Evolutionary conservation across 2,797 vertebrate genomes (phyloP).

Genomic region (Paratrypauchen microcephalus): DNA sequence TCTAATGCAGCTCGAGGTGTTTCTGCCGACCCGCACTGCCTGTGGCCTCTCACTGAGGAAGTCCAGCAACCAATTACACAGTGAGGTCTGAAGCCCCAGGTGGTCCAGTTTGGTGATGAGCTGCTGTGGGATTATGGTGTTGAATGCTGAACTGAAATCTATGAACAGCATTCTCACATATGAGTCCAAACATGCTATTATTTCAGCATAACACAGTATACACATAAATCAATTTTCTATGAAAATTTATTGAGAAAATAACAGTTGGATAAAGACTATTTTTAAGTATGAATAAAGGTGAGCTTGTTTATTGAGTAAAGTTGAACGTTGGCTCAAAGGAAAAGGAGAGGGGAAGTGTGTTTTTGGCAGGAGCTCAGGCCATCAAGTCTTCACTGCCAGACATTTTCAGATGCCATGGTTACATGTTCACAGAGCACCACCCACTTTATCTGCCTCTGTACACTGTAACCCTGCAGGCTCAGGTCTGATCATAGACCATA

Average conservation of each 20-base stretch:
- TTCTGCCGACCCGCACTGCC: no score
- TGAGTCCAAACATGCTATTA: not conserved
- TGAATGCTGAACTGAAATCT: no score
- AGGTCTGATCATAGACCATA: not conserved
- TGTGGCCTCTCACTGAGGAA: no score
- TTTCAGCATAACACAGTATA: not conserved
- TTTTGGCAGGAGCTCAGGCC: slow-evolving; percentile 58
- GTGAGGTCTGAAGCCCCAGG: no score
- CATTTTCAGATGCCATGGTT: slow-evolving; percentile 77
- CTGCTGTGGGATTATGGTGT: no score
- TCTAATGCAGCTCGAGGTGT: no score
- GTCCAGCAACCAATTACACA: no score
- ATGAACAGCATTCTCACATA: no score
- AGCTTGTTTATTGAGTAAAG: slow-evolving; percentile 28
- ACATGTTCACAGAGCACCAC: slow-evolving; percentile 58
- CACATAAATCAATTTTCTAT: no score
- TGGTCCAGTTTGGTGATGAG: no score
- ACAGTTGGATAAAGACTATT: not conserved
- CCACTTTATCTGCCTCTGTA: slow-evolving; percentile 45
- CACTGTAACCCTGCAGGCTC: not conserved
- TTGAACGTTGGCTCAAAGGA: slow-evolving; percentile 44
- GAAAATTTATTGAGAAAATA: not conserved
- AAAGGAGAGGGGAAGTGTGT: slow-evolving; percentile 56
- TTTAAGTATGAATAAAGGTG: not conserved
- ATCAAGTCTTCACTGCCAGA: slow-evolving; percentile 71